Percentiles rank a stretch among this genome's conserved stretches.
These are phyloP conservation scores for Prenolepis imparis DNA, from an alignment of 2,888 invertebrate species.

Conservation along the genomic window DNA sequence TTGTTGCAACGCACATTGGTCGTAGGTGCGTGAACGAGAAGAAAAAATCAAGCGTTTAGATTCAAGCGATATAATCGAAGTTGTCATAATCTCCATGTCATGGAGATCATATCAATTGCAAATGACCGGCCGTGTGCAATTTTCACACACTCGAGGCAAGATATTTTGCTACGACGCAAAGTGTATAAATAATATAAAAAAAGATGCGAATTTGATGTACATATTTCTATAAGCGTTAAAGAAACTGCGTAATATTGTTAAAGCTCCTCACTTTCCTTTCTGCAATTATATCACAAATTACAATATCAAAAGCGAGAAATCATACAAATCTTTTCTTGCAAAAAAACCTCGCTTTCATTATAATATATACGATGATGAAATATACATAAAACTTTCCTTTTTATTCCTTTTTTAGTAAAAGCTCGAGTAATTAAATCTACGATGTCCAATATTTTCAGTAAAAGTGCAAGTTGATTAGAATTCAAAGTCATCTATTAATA, in stretches of 20 bases:
- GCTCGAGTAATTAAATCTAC: not conserved
- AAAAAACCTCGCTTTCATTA: not conserved
- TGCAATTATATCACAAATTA: not conserved
- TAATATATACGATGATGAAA: not conserved
- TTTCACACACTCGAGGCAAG: conserved; percentile 6
- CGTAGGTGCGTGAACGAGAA: conserved; percentile 6
- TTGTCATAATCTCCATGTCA: not conserved
- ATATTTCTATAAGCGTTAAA: not conserved
- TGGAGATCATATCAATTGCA: conserved; percentile 4
- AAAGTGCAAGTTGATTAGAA: not conserved
- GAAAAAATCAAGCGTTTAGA: conserved; percentile 11
- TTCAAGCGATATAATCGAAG: not conserved
- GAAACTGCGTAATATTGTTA: not conserved
- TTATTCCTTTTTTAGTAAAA: not conserved
- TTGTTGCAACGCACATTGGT: not conserved
- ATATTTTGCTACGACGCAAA: not conserved
- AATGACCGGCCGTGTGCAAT: conserved; percentile 10
- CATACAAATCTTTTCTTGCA: not conserved
- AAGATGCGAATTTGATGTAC: not conserved
- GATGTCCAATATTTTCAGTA: not conserved
- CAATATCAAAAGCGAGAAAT: not conserved
- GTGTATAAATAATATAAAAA: not conserved
- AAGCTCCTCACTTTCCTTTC: not conserved
- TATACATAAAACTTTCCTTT: not conserved
- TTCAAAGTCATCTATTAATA: not conserved